phyloP scores from a whole-genome alignment of 2,113 vertebrate genomes.

The Pomatorhinus ruficollis region DNA sequence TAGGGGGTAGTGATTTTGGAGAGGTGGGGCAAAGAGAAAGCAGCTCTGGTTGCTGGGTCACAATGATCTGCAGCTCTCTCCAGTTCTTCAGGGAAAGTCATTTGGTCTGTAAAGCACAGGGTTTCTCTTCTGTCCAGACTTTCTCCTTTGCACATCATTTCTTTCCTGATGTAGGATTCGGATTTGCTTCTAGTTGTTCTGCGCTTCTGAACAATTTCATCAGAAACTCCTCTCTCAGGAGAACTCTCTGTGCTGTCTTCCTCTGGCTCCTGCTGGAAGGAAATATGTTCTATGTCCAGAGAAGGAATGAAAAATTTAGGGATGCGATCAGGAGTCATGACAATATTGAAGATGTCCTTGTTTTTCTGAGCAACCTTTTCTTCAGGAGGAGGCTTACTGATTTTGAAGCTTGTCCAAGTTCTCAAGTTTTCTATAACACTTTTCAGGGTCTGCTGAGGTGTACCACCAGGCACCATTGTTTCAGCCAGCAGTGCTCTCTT shows the following conservation, averaged over 20 bases:
- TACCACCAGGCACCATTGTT: constrained; percentile 43
- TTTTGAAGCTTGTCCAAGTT: constrained; percentile 41
- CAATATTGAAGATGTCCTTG: constrained; percentile 60
- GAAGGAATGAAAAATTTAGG: constrained; percentile 75
- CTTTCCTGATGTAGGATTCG: constrained; percentile 12
- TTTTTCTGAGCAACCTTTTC: constrained; percentile 23
- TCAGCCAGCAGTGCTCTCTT: background rate
- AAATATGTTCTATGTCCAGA: constrained; percentile 42
- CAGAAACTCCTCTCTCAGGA: background rate
- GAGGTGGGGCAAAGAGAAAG: constrained; percentile 66
- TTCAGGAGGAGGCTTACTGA: constrained; percentile 12
- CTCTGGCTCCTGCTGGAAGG: background rate
- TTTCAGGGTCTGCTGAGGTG: constrained; percentile 27
- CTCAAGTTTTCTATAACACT: constrained; percentile 45
- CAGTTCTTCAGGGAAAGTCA: background rate
- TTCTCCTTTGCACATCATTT: background rate
- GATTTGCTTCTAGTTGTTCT: constrained; percentile 41
- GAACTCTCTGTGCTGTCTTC: background rate
- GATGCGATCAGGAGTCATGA: constrained; percentile 72
- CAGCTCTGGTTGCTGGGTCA: constrained; percentile 59
- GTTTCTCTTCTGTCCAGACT: constrained; percentile 6
- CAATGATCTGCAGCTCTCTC: constrained; percentile 32
- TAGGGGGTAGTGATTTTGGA: constrained; percentile 70
- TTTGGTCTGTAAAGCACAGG: background rate
- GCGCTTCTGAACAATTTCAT: background rate